Conservation (phyloP, 92 coral and sea anemone genomes). For the Scolanthus callimorphus region DNA sequence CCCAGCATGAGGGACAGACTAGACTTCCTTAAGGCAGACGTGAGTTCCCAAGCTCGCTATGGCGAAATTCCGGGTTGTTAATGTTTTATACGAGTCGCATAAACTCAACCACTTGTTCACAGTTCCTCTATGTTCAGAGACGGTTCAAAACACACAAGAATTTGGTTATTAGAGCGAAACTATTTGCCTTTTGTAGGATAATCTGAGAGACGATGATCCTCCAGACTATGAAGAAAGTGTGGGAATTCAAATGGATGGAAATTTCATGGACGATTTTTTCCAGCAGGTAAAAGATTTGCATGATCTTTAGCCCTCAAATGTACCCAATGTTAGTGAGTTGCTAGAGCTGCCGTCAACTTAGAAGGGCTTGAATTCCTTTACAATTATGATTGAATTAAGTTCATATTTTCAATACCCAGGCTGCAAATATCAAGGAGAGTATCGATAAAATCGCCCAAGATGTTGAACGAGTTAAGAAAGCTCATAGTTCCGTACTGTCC, state of each 20-base stretch:
- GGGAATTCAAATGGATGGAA: slow-evolving; percentile 40
- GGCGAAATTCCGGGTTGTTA: background rate
- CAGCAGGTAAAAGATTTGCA: slow-evolving; percentile 31
- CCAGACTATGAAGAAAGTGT: slow-evolving; percentile 50
- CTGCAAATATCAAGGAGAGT: slow-evolving; percentile 69
- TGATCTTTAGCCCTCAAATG: too few species aligned
- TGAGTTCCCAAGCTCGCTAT: background rate
- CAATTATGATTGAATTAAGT: background rate
- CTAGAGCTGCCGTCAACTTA: too few species aligned
- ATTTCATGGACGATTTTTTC: slow-evolving; percentile 69
- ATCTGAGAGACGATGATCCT: slow-evolving; percentile 41
- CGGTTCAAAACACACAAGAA: background rate
- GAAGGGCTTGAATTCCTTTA: background rate
- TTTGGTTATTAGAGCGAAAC: background rate
- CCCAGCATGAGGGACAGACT: slow-evolving; percentile 66
- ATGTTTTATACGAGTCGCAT: background rate
- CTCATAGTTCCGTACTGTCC: slow-evolving; percentile 82
- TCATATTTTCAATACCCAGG: slow-evolving; percentile 68
- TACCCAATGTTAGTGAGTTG: too few species aligned
- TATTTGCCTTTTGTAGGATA: slow-evolving; percentile 20
- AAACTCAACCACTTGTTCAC: background rate
- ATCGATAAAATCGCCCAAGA: slow-evolving; percentile 80
- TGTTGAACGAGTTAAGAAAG: slow-evolving; percentile 89
- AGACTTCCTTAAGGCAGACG: slow-evolving; percentile 19
- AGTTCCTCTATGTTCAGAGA: background rate